These are phyloP conservation scores for Cryptus armator DNA, from an alignment of 2,888 invertebrate species.

Conservation along the genomic window DNA sequence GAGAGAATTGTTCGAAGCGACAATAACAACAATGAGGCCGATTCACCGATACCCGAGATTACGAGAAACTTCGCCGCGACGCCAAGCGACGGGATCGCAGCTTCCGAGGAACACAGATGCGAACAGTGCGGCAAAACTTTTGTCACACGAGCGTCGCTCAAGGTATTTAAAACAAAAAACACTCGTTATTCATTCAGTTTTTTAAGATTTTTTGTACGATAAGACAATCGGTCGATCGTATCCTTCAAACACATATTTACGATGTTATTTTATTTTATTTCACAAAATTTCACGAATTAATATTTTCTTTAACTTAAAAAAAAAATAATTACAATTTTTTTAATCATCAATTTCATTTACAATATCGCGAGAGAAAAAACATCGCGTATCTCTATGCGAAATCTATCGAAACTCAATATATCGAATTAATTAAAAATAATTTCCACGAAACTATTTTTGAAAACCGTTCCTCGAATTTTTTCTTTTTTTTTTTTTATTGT, in stretches of 20 bases:
- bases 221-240: too few species aligned
- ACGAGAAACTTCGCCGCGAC: constrained; percentile 8
- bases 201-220: neutral
- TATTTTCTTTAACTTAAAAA: too few species aligned
- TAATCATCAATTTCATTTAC: neutral
- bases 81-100: constrained; percentile 37
- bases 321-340: too few species aligned
- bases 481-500: neutral
- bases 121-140: constrained; percentile 84
- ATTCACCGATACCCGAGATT: constrained; percentile 8
- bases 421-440: constrained; percentile 14
- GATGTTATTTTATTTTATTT: too few species aligned
- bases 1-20: constrained; percentile 69
- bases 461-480: neutral
- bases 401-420: neutral
- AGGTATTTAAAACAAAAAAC: constrained; percentile 54
- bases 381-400: neutral
- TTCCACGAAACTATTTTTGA: neutral
- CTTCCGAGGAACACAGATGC: constrained; percentile 79
- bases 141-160: constrained; percentile 78
- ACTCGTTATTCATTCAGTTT: neutral
- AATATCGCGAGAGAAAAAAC: constrained; percentile 14
- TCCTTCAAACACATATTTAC: too few species aligned
- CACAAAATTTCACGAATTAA: too few species aligned
- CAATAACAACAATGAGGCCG: constrained; percentile 79